Conservation (phyloP, 1,140 invertebrate genomes). For the Macrobrachium nipponense region DNA sequence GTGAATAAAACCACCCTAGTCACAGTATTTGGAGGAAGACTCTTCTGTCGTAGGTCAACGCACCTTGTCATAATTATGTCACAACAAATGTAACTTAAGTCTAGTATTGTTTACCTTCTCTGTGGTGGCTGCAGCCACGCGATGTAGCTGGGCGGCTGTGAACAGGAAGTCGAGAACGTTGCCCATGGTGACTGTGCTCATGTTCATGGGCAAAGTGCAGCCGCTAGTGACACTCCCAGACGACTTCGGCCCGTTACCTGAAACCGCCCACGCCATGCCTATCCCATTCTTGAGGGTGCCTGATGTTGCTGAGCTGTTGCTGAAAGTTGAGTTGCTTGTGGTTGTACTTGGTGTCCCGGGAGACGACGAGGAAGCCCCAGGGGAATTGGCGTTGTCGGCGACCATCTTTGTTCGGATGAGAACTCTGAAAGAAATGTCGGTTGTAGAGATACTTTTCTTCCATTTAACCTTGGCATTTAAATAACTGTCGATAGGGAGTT, state of each 20-base stretch:
- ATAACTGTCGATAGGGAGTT: too few species aligned
- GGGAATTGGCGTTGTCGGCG: neutral
- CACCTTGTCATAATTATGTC: too few species aligned
- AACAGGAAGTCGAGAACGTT: conserved; percentile 43
- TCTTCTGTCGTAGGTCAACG: too few species aligned
- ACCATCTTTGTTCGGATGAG: too few species aligned
- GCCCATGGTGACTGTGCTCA: conserved; percentile 25
- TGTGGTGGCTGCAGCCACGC: conserved; percentile 39
- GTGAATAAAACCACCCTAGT: too few species aligned
- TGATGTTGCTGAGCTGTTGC: conserved; percentile 3
- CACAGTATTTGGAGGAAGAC: too few species aligned
- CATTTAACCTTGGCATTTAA: too few species aligned
- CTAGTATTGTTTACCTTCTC: conserved; percentile 21
- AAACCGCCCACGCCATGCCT: conserved; percentile 39
- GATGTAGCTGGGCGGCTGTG: conserved; percentile 44
- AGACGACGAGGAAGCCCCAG: neutral
- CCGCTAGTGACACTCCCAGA: neutral
- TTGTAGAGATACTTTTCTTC: too few species aligned
- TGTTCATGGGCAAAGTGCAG: neutral
- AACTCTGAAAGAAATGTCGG: too few species aligned
- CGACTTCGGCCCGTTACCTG: neutral
- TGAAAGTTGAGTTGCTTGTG: neutral
- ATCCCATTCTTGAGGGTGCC: conserved; percentile 43
- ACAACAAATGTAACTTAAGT: too few species aligned
- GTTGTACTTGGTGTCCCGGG: neutral